Base-by-base conservation (phyloP, 1,140 invertebrate species). In the Batillaria attramentaria region DNA sequence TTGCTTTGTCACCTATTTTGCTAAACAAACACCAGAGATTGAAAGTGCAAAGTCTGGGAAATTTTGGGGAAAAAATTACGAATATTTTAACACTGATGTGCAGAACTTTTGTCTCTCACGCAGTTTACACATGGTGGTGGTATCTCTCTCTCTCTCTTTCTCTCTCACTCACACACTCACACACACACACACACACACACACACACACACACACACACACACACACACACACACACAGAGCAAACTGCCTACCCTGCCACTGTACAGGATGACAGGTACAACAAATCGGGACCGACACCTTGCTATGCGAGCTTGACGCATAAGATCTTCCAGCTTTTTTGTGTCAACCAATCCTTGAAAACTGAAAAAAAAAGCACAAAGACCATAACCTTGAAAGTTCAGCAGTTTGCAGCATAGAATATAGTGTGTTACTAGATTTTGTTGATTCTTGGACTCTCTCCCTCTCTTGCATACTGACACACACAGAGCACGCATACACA, bases 281-380 rank as follows among this genome's bases (percentile, higher is more conserved):
- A 95, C 95, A 92, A 96, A 96, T 85, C 95, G 92, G 77, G 94
- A 93, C 78, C 95, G 92, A 91, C 95, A 96, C 82, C 95, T 91
- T 35, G 93, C 93, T 86, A 92, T 86, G 60, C 93, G 92, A 20
- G 94, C 94, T 84, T 92, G 93, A 66, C 91, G 93, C 13, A 94
- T 93, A 79, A 93, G 89, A 68, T 95, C 93, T 79, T 92, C 91
- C 33, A 95, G 84, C 83, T 93, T 93, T 69, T 90, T 90, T 24
- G 91, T 84, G 85, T 95, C 93, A 83, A 93, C 93, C 41, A 93
- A 89, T 84, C 92, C 93, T 86, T 94, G 93, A 74, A 94, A 83
- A 43, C 89, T 90, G 79, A 5, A 84, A 83, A 39, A 54, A 79
- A 66, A 79, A 72, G 5, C 37, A 62, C 10, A 62, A 60, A 31